These are phyloP conservation scores for Bellardia bayeri DNA, from an alignment of 2,888 invertebrate genomes.

Conservation along the genomic window DNA sequence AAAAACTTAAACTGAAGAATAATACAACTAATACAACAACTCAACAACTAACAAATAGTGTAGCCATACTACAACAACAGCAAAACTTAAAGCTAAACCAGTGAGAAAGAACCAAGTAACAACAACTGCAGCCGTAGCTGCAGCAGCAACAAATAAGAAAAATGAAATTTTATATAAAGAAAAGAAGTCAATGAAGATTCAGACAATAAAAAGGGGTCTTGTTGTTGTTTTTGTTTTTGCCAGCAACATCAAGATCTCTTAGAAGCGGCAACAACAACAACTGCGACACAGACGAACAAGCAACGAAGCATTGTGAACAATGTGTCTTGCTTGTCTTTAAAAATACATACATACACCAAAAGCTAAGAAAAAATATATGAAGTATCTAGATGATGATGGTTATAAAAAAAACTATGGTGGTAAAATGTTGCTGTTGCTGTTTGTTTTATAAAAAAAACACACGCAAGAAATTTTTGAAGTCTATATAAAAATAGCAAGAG, in stretches of 20 bases:
- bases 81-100: conserved; percentile 27
- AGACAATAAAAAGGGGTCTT: conserved; percentile 45
- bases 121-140: neutral
- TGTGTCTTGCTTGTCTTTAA: conserved; percentile 35
- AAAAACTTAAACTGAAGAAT: neutral
- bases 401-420: conserved; percentile 27
- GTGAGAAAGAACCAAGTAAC: conserved; percentile 23
- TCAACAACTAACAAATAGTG: conserved; percentile 30
- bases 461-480: conserved; percentile 21
- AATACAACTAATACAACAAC: conserved; percentile 9
- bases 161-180: conserved; percentile 47
- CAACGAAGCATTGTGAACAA: conserved; percentile 30
- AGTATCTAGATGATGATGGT: conserved; percentile 8
- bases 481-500: conserved; percentile 20
- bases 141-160: conserved; percentile 9
- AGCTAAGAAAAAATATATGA: neutral
- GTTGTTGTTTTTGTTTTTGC: neutral
- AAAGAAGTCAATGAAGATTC: conserved; percentile 55
- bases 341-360: neutral
- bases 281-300: conserved; percentile 24
- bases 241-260: conserved; percentile 60
- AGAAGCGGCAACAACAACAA: conserved; percentile 40
- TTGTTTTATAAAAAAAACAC: neutral
- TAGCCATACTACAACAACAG: conserved; percentile 14
- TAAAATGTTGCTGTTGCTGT: neutral